These are phyloP conservation scores for Sepioteuthis lessoniana DNA, from an alignment of 2,888 invertebrate genomes.

Conservation along the genomic window DNA sequence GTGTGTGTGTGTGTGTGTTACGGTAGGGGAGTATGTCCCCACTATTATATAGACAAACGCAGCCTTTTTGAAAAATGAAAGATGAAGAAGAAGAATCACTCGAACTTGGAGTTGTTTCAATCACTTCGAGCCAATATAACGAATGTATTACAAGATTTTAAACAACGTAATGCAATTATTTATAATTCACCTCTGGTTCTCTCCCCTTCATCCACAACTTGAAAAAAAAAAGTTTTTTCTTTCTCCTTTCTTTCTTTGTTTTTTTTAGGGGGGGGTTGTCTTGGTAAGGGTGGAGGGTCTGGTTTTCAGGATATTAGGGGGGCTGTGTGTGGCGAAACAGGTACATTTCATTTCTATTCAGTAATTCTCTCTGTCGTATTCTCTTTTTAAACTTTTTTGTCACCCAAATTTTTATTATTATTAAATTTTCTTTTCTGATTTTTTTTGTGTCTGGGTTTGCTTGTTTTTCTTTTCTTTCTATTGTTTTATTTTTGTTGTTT, in stretches of 20 bases:
- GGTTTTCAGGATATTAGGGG: background rate
- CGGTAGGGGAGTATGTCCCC: background rate
- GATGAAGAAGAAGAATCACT: background rate
- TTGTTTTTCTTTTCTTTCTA: too few species aligned
- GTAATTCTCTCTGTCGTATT: background rate
- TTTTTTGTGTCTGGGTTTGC: too few species aligned
- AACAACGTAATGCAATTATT: constrained; percentile 33
- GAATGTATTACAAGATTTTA: constrained; percentile 4
- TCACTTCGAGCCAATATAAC: background rate
- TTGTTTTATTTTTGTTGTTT: too few species aligned
- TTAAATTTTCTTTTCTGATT: too few species aligned
- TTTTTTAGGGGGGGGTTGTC: background rate
- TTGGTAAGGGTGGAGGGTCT: background rate
- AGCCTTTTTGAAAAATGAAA: background rate
- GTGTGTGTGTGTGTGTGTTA: too few species aligned
- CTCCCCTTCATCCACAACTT: background rate
- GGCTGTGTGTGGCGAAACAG: background rate
- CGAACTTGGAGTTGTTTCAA: background rate
- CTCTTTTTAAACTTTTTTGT: too few species aligned
- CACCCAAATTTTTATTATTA: too few species aligned
- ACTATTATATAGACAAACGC: background rate
- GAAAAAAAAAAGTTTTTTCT: background rate
- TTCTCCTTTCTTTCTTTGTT: background rate
- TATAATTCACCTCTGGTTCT: background rate
- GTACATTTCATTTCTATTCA: background rate